Percentiles rank a stretch among this genome's conserved stretches.
Conservation (phyloP, 2,888 invertebrate species). For the Plagodis pulveraria region DNA sequence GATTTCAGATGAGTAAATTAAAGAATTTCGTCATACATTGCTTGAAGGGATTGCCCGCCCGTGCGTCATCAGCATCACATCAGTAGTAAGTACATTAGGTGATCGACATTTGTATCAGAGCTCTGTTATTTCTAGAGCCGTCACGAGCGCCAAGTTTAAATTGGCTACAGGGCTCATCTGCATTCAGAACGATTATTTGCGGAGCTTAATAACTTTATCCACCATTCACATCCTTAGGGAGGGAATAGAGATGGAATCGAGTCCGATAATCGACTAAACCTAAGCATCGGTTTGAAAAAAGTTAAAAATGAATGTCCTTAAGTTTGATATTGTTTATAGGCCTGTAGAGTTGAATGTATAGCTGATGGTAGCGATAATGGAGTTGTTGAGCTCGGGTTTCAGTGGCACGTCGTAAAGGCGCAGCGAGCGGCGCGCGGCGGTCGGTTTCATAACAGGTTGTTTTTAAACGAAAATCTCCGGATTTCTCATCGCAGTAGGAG, state of each 20-base stretch:
- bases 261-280: neutral
- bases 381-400: conserved; percentile 69
- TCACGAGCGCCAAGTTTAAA: conserved; percentile 73
- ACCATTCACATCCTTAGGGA: conserved; percentile 61
- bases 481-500: conserved; percentile 50
- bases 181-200: conserved; percentile 72
- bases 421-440: conserved; percentile 50
- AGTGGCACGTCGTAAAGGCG: conserved; percentile 56
- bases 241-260: conserved; percentile 18
- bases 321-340: conserved; percentile 56
- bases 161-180: conserved; percentile 73
- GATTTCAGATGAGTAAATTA: conserved; percentile 19
- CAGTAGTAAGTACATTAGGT: conserved; percentile 50
- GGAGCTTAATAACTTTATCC: conserved; percentile 64
- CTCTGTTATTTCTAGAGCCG: conserved; percentile 73
- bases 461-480: conserved; percentile 28
- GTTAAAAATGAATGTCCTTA: neutral
- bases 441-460: conserved; percentile 26
- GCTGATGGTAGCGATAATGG: conserved; percentile 67
- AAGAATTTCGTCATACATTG: conserved; percentile 12
- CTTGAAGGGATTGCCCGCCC: conserved; percentile 52
- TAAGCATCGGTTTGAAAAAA: neutral
- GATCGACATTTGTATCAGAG: conserved; percentile 71
- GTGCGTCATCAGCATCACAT: conserved; percentile 59
- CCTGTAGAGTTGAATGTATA: conserved; percentile 55